Evolutionary conservation across 2,113 vertebrate species (phyloP), one percentile per base, ranked within the genome.

Genomic region (Martes martes): DNA sequence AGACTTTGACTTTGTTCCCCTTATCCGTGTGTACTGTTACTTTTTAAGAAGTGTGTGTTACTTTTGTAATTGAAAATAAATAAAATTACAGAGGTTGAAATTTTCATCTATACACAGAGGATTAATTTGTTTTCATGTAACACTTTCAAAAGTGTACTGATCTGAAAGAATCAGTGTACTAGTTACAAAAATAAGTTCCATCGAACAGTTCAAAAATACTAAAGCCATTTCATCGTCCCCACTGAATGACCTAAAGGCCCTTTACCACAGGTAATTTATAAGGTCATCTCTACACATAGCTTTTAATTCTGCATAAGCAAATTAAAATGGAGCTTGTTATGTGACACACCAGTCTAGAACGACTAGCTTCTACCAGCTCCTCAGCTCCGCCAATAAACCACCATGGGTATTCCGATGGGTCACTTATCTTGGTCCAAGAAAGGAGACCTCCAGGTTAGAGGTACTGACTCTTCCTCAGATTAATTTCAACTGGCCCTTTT

Each of bases 121-220:
- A 33, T 52, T 82, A 45, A 42, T 50, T 73, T 88, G 3, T 94
- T 88, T 93, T 82, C 10, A 33, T 47, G 33, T 26, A 69, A 91
- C 39, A 69, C 24, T 93, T 76, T 71, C 26, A 69, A 88, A 96
- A 90, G 15, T 11, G n/a, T 28, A 80, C 36, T 76, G 65, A 82
- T 31, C 47, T 87, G 24, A 90, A 88, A 47, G 7, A 18, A 31
- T 76, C 31, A 18, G 47, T 47, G 23, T 47, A 76, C 73, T 76
- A 16, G 4, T 88, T 83, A 69, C 16, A 94, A 83, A 36, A 36
- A 36, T 50, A 81, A 28, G 33, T 11, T 93, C 23, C 6, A 63
- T 21, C 71, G 42, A 91, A 80, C 52, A 92, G 39, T 74, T 92
- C 28, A 87, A 92, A 92, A 94, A 65, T 86, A 82, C 26, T 87